Conservation (phyloP, 2,797 vertebrate genomes). For the Tiaroga cobitis region DNA sequence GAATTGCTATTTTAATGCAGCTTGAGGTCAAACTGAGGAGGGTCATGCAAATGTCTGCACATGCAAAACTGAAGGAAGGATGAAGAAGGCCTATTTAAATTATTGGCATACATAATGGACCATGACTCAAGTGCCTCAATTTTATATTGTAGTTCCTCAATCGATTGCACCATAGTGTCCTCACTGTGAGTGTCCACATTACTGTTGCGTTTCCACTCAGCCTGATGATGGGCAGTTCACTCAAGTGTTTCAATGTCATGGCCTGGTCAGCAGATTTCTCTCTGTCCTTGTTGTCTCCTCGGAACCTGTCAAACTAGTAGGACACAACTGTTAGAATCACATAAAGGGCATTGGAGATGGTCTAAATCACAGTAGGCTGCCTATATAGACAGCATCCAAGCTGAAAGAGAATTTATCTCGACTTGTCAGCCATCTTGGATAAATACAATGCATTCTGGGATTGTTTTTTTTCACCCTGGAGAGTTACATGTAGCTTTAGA, state of each 20-base stretch:
- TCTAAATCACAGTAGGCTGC: background rate
- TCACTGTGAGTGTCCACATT: background rate
- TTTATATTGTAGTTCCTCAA: conserved; percentile 21
- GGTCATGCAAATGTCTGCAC: background rate
- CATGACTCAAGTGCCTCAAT: background rate
- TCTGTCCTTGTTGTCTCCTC: background rate
- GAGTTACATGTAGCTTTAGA: background rate
- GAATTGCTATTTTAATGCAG: background rate
- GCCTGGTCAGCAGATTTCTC: conserved; percentile 37
- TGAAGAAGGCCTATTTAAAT: background rate
- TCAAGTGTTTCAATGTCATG: conserved; percentile 28
- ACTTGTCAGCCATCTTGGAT: background rate
- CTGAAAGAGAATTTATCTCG: background rate
- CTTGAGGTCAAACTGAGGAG: background rate
- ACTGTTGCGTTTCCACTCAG: conserved; percentile 17
- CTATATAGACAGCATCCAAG: background rate
- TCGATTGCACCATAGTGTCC: conserved; percentile 29
- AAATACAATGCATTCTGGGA: background rate
- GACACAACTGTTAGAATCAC: conserved; percentile 4
- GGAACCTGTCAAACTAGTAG: background rate
- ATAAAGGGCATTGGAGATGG: background rate
- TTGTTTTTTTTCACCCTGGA: background rate
- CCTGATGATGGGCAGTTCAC: background rate
- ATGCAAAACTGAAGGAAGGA: background rate
- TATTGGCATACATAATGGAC: conserved; percentile 5